Base-by-base conservation (phyloP, 53 echinoderm and acorn worm species). In the Crossaster papposus region DNA sequence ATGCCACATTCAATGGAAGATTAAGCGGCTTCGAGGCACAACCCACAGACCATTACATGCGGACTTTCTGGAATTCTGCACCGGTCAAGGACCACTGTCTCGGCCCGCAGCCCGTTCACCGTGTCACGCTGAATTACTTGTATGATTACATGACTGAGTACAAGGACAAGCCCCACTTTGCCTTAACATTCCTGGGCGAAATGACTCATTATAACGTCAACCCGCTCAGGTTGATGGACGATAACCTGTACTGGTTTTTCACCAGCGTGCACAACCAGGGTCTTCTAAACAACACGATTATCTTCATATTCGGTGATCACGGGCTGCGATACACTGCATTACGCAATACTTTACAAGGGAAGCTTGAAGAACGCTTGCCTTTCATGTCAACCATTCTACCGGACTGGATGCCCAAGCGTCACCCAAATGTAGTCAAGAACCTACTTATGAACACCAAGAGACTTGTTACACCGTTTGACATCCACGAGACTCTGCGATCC, bases 31-130 rank as follows among this genome's bases (percentile, higher is more conserved):
- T 93, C 72, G 88, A 90, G 14, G 44, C 52, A 22, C 90, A 90
- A 64, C 93, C 93, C 11, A 90, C 93, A 24, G 93, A 93, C 73
- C 93, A 93, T 54, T 90, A 90, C 79, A 88, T 93, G 93, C 65
- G 88, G 36, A 90, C 77, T 14, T 73, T 90, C 14, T 90, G 90
- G 93, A 73, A 90, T 23, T 72, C 64, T 11, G 88, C 28, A 10
- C 1, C 29, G 14, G 37, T 54, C 15, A 71, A 11, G 72, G 75
- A 77, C 28, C 71, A 36, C 24, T 93, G 93, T 65, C 75, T 90
- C 0, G 93, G 93, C 2, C 85, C 93, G 18, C 85, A 36, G 76
- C 78, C 93, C 22, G 80, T 85, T 23, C 93, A 93, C 64, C 38
- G 82, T 23, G 82, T 93, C 24, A 88, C 90, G 90, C 75, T 93